Evolutionary conservation across 2,888 invertebrate species (phyloP), one percentile per base, ranked within the genome.

Genomic region (Dione juno): DNA sequence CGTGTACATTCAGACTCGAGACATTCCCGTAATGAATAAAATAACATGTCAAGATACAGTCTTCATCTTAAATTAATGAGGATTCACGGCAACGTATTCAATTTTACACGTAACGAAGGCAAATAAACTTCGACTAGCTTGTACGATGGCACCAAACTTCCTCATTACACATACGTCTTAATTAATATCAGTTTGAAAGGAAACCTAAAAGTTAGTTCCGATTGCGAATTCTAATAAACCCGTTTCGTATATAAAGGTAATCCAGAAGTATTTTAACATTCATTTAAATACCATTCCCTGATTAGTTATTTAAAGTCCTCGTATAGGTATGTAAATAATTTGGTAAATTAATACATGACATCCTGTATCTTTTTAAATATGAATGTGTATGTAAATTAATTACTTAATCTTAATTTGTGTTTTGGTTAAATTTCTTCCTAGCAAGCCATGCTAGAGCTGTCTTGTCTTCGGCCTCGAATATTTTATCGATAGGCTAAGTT

Each of bases 51-150:
- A 88, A 90, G 90, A 88, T 88, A 89, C 88, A 84, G 88, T 84
- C 88, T 88, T 86, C 92, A 88, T 92, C 88, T 88, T 89, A 90
- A 91, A 92, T 92, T 92, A 93, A 92, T 90, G 90, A 91, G 89
- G 87, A 88, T 87, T 85, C 89, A 84, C 84, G 79, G 84, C 82
- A 82, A 86, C 86, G 87, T 92, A 89, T 91, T 88, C 89, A 89
- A 90, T 90, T 89, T 90, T 89, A 89, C 88, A 89, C 87, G 87
- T 87, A 87, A 88, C 84, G 88, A 88, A 86, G 84, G 85, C 85
- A 88, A 88, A 89, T 88, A 88, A 91, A 90, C 85, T 89, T 90
- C 80, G 84, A 75, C 77, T 76, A 74, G 75, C 72, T 70, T 37
- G 64, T 72, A 72, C 57, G 71, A 64, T 63, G 68, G 64, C 54